Evolutionary conservation across 2,797 vertebrate genomes (phyloP).

Genomic region (Notoglanidium macrostoma): DNA sequence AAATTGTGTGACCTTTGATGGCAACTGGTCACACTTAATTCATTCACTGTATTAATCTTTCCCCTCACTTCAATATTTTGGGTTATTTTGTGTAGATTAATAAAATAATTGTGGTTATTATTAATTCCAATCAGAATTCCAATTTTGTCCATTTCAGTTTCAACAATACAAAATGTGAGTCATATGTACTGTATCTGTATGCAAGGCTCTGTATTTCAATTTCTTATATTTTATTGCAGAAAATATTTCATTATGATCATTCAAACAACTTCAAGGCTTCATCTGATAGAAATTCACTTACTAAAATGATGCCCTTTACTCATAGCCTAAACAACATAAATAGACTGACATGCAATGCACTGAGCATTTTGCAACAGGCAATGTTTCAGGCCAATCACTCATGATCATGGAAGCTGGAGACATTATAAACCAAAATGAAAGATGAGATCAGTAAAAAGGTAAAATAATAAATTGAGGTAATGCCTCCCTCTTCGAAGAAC

Average conservation of each 20-base stretch:
- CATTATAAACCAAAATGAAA: conserved; percentile 13
- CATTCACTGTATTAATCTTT: not conserved
- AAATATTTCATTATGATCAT: conserved; percentile 4
- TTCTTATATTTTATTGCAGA: not conserved
- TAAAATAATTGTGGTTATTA: not conserved
- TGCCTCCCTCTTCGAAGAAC: not conserved
- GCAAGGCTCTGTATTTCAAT: not conserved
- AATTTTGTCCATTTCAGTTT: not conserved
- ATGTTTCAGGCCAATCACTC: conserved; percentile 27
- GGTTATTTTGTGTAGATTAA: not conserved
- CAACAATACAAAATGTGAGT: not conserved
- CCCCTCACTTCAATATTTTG: not conserved
- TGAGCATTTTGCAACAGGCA: conserved; percentile 48
- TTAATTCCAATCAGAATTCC: not conserved
- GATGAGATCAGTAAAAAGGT: conserved; percentile 12
- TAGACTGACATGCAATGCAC: conserved; percentile 66
- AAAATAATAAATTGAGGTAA: not conserved
- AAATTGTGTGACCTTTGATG: not conserved
- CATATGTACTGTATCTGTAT: not conserved
- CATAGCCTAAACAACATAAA: conserved; percentile 36
- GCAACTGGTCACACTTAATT: not conserved
- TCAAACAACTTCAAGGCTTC: not conserved
- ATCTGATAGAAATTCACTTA: conserved; percentile 18
- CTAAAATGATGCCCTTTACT: conserved; percentile 39
- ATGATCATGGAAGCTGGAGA: conserved; percentile 4